Percentiles rank a stretch among this genome's conserved stretches.
Evolutionary conservation across 35 echinoderm and acorn worm genomes (phyloP).

Genomic region (Heliocidaris tuberculata): DNA sequence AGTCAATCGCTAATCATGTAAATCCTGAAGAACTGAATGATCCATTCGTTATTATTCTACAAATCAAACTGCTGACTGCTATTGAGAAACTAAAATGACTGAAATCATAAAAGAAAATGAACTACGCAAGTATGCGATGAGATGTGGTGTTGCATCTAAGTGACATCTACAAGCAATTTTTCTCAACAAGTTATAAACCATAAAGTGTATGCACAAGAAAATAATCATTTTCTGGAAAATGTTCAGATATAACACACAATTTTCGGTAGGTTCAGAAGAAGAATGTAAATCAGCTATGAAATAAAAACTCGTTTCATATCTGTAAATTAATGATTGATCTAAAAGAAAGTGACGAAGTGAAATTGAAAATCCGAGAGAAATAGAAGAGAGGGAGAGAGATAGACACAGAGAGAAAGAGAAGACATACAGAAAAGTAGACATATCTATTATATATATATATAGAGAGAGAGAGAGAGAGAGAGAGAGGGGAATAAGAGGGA

Average conservation of each 20-base stretch:
- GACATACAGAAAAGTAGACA: too few species aligned
- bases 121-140: background rate
- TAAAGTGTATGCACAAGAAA: background rate
- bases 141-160: background rate
- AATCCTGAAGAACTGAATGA: too few species aligned
- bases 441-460: too few species aligned
- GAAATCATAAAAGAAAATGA: background rate
- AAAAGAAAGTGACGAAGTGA: background rate
- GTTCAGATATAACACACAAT: too few species aligned
- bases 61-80: background rate
- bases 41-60: background rate
- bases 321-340: background rate
- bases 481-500: background rate
- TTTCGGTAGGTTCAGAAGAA: too few species aligned
- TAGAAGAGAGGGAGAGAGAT: background rate
- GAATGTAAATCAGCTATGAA: background rate
- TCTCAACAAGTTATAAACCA: background rate
- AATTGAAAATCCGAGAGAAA: background rate
- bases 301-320: background rate
- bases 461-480: background rate
- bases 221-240: too few species aligned
- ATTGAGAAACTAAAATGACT: background rate
- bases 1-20: too few species aligned
- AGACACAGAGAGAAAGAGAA: background rate
- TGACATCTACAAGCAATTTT: background rate